A percentile compares a stretch with the other conserved stretches of the same genome.
phyloP scores from a whole-genome alignment of 2,888 invertebrate species.

The Leptopilina drosophilae region DNA sequence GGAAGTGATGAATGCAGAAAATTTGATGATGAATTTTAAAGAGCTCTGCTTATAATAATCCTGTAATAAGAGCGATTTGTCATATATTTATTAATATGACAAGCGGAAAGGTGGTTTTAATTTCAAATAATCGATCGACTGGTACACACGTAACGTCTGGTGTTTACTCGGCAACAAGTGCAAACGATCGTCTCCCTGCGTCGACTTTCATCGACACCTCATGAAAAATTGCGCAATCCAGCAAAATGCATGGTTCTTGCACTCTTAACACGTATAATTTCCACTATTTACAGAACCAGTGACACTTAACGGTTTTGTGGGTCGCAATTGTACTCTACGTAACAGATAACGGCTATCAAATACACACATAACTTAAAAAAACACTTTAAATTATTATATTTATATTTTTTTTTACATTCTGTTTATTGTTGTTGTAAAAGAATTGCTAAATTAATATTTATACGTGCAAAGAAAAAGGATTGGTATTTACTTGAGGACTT shows the following conservation, averaged over 20 bases:
- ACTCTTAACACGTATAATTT: constrained; percentile 44
- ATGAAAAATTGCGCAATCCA: constrained; percentile 53
- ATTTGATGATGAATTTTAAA: too few species aligned
- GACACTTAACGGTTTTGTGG: constrained; percentile 53
- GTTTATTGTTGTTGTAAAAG: too few species aligned
- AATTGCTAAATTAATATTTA: too few species aligned
- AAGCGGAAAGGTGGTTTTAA: not conserved
- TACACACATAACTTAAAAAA: not conserved
- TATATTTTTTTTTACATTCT: too few species aligned
- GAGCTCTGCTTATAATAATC: too few species aligned
- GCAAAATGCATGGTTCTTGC: constrained; percentile 51
- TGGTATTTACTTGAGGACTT: too few species aligned
- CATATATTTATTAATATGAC: too few species aligned
- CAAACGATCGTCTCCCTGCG: constrained; percentile 39
- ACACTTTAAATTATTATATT: not conserved
- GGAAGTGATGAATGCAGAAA: too few species aligned
- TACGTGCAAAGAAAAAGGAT: too few species aligned
- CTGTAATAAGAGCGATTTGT: too few species aligned
- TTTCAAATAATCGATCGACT: constrained; percentile 20
- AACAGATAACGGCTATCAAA: constrained; percentile 62
- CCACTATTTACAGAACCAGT: constrained; percentile 39
- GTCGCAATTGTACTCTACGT: constrained; percentile 57
- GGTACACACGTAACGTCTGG: constrained; percentile 17
- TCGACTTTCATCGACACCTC: constrained; percentile 48
- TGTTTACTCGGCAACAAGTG: constrained; percentile 29